A percentile compares a stretch with the other conserved stretches of the same genome.
These are phyloP conservation scores for Abramis brama DNA, from an alignment of 2,113 vertebrate species.

Conservation along the genomic window DNA sequence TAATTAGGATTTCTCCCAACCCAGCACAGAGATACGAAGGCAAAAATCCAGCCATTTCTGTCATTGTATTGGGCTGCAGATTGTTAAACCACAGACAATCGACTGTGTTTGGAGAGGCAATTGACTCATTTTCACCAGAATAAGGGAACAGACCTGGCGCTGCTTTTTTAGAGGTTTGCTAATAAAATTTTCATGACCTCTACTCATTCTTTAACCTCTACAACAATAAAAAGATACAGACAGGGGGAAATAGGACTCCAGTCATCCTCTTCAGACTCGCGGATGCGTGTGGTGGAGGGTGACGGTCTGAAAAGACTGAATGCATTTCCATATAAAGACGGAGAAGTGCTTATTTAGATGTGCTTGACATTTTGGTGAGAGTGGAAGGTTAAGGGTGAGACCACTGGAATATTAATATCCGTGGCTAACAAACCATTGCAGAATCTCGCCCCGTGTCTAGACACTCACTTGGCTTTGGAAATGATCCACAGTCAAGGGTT, in stretches of 20 bases:
- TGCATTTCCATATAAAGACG: slow-evolving; percentile 74
- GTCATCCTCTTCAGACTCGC: slow-evolving; percentile 42
- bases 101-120: slow-evolving; percentile 38
- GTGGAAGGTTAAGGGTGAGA: slow-evolving; percentile 61
- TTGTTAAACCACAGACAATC: slow-evolving; percentile 63
- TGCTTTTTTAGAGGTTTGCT: slow-evolving; percentile 47
- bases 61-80: slow-evolving; percentile 50
- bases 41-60: not conserved
- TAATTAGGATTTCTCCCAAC: not conserved
- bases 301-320: slow-evolving; percentile 66
- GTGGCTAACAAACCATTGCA: slow-evolving; percentile 64
- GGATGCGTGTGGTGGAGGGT: slow-evolving; percentile 43
- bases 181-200: slow-evolving; percentile 68
- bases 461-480: slow-evolving; percentile 48
- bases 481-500: slow-evolving; percentile 44
- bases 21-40: not conserved
- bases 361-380: slow-evolving; percentile 74
- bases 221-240: slow-evolving; percentile 37
- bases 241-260: slow-evolving; percentile 6
- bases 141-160: not conserved
- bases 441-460: slow-evolving; percentile 47
- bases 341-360: slow-evolving; percentile 64
- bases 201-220: slow-evolving; percentile 47
- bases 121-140: slow-evolving; percentile 45
- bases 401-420: slow-evolving; percentile 56